These are phyloP conservation scores for Rousettus leschenaultii DNA, from an alignment of 2,113 vertebrate species.

Conservation along the genomic window DNA sequence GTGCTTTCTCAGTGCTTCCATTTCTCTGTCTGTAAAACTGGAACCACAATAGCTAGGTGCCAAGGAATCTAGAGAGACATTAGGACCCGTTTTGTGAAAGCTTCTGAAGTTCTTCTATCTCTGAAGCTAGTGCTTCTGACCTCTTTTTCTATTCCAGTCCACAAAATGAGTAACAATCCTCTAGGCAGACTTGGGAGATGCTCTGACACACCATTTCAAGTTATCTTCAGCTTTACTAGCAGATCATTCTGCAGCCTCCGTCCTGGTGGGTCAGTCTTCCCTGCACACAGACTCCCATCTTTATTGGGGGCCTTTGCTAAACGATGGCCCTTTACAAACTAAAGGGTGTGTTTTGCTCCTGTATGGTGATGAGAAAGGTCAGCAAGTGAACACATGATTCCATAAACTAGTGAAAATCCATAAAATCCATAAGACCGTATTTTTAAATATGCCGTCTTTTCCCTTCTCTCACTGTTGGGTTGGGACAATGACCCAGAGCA, in stretches of 20 bases:
- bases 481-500: not conserved
- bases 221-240: not conserved
- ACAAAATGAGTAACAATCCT: not conserved
- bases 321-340: not conserved
- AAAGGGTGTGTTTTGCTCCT: not conserved
- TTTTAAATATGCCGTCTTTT: not conserved
- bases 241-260: not conserved
- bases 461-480: not conserved
- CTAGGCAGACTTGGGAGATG: not conserved
- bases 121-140: not conserved
- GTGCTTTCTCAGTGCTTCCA: not conserved
- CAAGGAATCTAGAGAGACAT: not conserved
- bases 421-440: not conserved
- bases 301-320: too few relatives aligned
- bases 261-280: not conserved
- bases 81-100: not conserved
- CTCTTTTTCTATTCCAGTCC: not conserved
- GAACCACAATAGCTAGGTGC: not conserved
- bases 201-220: not conserved
- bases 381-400: not conserved
- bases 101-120: not conserved
- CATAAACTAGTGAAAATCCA: not conserved
- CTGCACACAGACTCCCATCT: rapidly evolving
- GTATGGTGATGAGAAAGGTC: not conserved
- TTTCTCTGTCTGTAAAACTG: not conserved